A percentile compares a stretch with the other conserved stretches of the same genome.
Evolutionary conservation across 2,797 vertebrate species (phyloP).

Genomic region (Hydrolagus colliei): DNA sequence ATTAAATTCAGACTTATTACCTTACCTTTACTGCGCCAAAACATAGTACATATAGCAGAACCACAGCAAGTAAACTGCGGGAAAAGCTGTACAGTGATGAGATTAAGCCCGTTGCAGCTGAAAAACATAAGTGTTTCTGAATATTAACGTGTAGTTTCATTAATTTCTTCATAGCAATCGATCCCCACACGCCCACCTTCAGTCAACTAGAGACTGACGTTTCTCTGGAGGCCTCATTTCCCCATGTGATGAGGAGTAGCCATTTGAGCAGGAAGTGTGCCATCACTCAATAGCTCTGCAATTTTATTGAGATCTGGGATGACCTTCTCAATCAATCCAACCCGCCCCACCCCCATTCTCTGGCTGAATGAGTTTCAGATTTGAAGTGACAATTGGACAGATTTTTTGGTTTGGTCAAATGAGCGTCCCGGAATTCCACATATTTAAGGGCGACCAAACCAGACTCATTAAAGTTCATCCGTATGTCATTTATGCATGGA

Average conservation of each 20-base stretch:
- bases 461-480: no score
- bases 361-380: no score
- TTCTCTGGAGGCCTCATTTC: background rate
- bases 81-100: conserved; percentile 79
- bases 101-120: conserved; percentile 77
- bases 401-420: no score
- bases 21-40: conserved; percentile 85
- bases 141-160: conserved; percentile 7
- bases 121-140: conserved; percentile 36
- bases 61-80: conserved; percentile 66
- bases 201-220: background rate
- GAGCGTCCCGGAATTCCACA: no score
- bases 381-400: no score
- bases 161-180: background rate
- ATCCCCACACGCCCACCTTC: background rate
- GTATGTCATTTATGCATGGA: no score
- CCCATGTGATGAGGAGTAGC: no score
- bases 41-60: conserved; percentile 78
- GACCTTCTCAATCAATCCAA: no score
- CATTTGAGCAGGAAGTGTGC: background rate
- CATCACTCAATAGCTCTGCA: background rate
- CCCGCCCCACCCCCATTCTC: no score
- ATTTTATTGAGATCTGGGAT: background rate
- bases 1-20: background rate
- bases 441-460: no score